Evolutionary conservation across 1,140 invertebrate genomes (phyloP).

Genomic region (Lerema accius): DNA sequence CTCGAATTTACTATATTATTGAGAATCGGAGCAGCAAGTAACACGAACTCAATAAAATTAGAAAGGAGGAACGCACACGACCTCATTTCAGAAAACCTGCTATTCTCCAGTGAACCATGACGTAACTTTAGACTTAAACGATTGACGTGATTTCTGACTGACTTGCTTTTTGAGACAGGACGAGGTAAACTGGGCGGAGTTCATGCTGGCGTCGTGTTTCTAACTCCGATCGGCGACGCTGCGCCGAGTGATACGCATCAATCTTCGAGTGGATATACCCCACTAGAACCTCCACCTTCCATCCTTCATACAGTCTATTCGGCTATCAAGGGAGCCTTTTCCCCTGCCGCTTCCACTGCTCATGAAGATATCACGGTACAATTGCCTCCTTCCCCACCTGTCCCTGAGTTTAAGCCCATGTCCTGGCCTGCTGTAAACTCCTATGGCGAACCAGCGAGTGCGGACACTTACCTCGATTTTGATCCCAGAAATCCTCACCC

Average conservation of each 20-base stretch:
- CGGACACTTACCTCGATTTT: constrained; percentile 61
- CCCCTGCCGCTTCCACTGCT: constrained; percentile 43
- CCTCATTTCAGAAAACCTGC: constrained; percentile 26
- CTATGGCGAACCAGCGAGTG: constrained; percentile 66
- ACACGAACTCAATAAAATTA: constrained; percentile 30
- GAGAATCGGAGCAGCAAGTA: not conserved
- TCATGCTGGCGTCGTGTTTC: constrained; percentile 71
- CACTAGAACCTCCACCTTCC: constrained; percentile 67
- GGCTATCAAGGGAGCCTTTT: constrained; percentile 66
- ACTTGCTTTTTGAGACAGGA: constrained; percentile 75
- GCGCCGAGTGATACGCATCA: constrained; percentile 46
- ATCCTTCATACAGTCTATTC: constrained; percentile 68
- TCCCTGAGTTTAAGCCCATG: constrained; percentile 64
- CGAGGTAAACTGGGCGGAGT: constrained; percentile 73
- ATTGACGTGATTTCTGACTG: constrained; percentile 40
- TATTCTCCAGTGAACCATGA: constrained; percentile 39
- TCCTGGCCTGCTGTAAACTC: constrained; percentile 65
- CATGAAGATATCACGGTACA: constrained; percentile 43
- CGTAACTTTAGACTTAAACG: constrained; percentile 38
- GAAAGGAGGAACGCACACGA: constrained; percentile 42
- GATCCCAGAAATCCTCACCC: constrained; percentile 54
- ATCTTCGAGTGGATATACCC: constrained; percentile 51
- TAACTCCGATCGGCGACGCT: constrained; percentile 66
- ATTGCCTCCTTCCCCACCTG: constrained; percentile 57
- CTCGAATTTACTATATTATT: not conserved